Evolutionary conservation across 1,140 invertebrate genomes (phyloP).

Genomic region (Tachypleus tridentatus): DNA sequence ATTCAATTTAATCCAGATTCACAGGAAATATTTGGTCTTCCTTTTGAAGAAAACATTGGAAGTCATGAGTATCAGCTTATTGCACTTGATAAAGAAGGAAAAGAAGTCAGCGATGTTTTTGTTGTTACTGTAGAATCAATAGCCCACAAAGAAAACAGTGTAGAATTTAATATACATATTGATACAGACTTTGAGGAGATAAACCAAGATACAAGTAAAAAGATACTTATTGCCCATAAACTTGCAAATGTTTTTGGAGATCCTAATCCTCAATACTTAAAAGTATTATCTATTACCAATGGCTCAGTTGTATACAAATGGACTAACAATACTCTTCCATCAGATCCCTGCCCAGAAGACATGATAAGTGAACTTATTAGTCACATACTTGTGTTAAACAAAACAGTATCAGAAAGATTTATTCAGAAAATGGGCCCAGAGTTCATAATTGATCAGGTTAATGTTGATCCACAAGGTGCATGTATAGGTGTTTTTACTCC

Average conservation of each 20-base stretch:
- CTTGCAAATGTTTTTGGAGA: slow-evolving; percentile 62
- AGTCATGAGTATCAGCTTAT: slow-evolving; percentile 60
- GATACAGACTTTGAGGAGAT: slow-evolving; percentile 58
- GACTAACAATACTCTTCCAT: slow-evolving; percentile 57
- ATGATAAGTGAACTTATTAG: slow-evolving; percentile 56
- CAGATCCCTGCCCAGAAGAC: slow-evolving; percentile 56
- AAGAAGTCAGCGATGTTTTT: slow-evolving; percentile 59
- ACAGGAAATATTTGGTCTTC: slow-evolving; percentile 79
- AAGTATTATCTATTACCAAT: slow-evolving; percentile 43
- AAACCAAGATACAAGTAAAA: slow-evolving; percentile 44
- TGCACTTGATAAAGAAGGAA: slow-evolving; percentile 50
- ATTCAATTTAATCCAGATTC: slow-evolving; percentile 76
- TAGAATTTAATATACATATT: slow-evolving; percentile 55
- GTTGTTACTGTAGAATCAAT: slow-evolving; percentile 55
- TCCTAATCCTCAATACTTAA: slow-evolving; percentile 52
- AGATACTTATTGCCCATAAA: slow-evolving; percentile 59
- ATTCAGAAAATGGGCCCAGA: slow-evolving; percentile 59
- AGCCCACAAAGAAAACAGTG: slow-evolving; percentile 40
- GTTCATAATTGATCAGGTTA: slow-evolving; percentile 59
- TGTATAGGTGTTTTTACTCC: slow-evolving; percentile 47
- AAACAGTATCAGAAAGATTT: slow-evolving; percentile 43
- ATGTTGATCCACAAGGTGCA: slow-evolving; percentile 51
- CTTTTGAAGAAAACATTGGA: slow-evolving; percentile 50
- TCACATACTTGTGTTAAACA: slow-evolving; percentile 41
- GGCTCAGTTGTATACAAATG: slow-evolving; percentile 50